Percentiles rank a stretch among this genome's conserved stretches.
Conservation (phyloP, 2,113 vertebrate genomes). For the Theristicus caerulescens region DNA sequence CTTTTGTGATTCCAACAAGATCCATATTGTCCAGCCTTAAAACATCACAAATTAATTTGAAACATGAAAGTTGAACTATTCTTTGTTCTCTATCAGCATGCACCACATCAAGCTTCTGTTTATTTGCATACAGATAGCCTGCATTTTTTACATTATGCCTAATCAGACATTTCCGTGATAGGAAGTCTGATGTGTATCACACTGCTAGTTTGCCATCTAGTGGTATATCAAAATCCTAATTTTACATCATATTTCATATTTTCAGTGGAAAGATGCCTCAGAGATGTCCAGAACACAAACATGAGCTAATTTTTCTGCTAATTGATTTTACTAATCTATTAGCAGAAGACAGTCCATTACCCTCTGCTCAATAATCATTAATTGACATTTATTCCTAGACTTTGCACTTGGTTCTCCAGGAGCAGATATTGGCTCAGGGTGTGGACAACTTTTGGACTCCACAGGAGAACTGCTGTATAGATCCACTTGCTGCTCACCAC, state of each 20-base stretch:
- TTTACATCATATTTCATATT: neutral
- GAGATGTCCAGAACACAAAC: neutral
- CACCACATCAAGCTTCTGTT: neutral
- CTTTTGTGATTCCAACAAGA: neutral
- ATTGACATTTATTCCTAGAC: neutral
- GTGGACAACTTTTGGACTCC: neutral
- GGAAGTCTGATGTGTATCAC: neutral
- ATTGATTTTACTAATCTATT: neutral
- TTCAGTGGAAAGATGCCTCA: neutral
- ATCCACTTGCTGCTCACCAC: neutral
- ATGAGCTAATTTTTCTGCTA: neutral
- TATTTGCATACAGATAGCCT: neutral
- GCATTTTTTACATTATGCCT: neutral
- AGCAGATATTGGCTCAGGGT: neutral
- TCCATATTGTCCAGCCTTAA: neutral
- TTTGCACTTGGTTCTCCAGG: neutral
- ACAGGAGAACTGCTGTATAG: neutral
- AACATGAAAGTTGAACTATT: neutral
- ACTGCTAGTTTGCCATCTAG: slow-evolving; percentile 65
- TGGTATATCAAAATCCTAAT: neutral
- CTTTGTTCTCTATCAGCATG: neutral
- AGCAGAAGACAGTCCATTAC: neutral
- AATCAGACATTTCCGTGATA: neutral
- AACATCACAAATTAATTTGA: neutral
- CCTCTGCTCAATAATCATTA: neutral